Percentiles rank a stretch among this genome's conserved stretches.
These are phyloP conservation scores for Chaetophractus vellerosus DNA, from an alignment of 2,797 vertebrate genomes.

Conservation along the genomic window DNA sequence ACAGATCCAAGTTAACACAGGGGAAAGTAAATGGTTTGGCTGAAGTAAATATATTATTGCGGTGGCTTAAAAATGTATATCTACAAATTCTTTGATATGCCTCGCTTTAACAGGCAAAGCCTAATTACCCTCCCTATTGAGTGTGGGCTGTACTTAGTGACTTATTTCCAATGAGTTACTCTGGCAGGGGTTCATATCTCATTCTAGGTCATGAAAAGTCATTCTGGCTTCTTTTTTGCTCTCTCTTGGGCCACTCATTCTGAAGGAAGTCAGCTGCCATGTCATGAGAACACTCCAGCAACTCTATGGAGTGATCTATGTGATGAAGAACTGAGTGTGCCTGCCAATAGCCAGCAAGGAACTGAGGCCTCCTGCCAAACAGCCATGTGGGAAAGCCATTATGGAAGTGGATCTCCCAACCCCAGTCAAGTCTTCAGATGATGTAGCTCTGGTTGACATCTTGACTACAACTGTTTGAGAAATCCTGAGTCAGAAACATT, in stretches of 20 bases:
- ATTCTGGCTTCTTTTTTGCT: background rate
- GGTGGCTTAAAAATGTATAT: background rate
- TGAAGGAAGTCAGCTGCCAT: background rate
- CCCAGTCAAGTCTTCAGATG: background rate
- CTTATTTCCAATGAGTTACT: background rate
- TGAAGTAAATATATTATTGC: background rate
- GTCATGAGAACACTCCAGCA: background rate
- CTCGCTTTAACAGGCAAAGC: background rate
- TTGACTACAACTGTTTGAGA: background rate
- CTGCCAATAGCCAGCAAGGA: background rate
- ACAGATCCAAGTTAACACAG: background rate
- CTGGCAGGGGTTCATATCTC: background rate
- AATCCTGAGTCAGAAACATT: conserved; percentile 11
- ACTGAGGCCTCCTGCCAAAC: background rate
- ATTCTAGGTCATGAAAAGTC: background rate
- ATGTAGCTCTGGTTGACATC: background rate
- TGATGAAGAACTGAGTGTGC: background rate
- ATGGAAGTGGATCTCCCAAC: background rate
- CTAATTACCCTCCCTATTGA: background rate
- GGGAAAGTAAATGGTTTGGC: background rate
- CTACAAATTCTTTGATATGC: conserved; percentile 21
- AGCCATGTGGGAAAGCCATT: background rate
- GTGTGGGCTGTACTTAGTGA: background rate
- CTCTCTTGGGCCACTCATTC: background rate
- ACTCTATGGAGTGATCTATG: background rate